These are phyloP conservation scores for Uria lomvia DNA, from an alignment of 2,113 vertebrate genomes.

Conservation along the genomic window DNA sequence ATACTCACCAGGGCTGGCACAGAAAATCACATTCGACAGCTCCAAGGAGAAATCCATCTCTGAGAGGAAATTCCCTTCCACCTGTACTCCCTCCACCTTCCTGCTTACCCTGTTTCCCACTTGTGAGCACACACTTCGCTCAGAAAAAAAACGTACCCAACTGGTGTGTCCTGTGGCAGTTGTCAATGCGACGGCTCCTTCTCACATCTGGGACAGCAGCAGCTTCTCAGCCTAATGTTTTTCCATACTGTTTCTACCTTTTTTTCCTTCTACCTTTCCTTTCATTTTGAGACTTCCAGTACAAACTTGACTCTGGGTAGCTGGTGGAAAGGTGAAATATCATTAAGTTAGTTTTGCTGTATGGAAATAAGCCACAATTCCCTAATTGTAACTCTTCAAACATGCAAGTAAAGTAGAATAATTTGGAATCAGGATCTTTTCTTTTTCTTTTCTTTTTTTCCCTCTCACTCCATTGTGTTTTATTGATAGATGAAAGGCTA, in stretches of 20 bases:
- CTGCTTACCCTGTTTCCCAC: accelerated
- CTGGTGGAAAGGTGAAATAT: neutral
- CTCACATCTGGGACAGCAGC: neutral
- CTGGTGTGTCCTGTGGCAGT: neutral
- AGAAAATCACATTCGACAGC: neutral
- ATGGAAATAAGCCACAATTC: neutral
- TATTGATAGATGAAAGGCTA: slow-evolving; percentile 4
- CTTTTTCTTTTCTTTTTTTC: neutral
- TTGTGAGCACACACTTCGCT: accelerated
- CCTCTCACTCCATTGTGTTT: neutral
- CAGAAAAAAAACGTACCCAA: neutral
- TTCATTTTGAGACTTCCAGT: neutral
- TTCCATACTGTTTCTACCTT: neutral
- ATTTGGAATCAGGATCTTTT: neutral
- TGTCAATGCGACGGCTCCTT: neutral
- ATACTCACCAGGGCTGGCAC: neutral
- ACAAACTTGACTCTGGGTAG: neutral
- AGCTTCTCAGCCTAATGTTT: neutral
- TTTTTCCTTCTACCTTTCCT: neutral
- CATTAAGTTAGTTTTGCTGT: neutral
- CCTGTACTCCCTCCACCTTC: neutral
- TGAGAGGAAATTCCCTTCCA: neutral
- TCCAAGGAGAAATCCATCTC: neutral
- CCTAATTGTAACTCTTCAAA: neutral
- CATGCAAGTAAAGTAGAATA: neutral